Evolutionary conservation across 2,797 vertebrate species (phyloP).

Genomic region (Borostomias antarcticus): DNA sequence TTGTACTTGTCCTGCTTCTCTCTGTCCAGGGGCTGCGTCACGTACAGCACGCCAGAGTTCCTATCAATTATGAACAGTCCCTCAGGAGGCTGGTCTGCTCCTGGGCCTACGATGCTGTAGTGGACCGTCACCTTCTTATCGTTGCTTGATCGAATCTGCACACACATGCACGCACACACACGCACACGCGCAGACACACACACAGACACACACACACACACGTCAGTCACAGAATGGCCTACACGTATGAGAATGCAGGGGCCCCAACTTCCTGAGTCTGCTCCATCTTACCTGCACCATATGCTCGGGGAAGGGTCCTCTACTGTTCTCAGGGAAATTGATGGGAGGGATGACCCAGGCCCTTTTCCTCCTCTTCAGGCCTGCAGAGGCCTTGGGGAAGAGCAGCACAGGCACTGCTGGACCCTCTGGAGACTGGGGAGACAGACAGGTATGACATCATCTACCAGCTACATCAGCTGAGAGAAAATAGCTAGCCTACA

Average conservation of each 20-base stretch:
- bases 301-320: constrained; percentile 50
- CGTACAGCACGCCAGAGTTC: constrained; percentile 66
- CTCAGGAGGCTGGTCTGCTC: constrained; percentile 73
- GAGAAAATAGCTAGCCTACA: too few relatives aligned
- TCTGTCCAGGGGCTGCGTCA: constrained; percentile 81
- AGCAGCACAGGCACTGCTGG: constrained; percentile 39
- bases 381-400: constrained; percentile 48
- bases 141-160: constrained; percentile 78
- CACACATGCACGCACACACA: neutral
- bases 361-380: constrained; percentile 66
- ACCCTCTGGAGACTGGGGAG: constrained; percentile 22
- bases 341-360: constrained; percentile 71
- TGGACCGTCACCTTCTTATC: constrained; percentile 61
- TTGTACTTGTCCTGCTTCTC: constrained; percentile 72
- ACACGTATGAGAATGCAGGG: neutral
- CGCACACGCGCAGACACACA: too few relatives aligned
- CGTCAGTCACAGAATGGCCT: too few relatives aligned
- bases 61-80: constrained; percentile 78
- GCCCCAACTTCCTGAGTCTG: neutral
- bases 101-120: constrained; percentile 87
- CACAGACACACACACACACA: too few relatives aligned
- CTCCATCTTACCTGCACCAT: constrained; percentile 49
- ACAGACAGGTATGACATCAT: neutral
- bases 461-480: too few relatives aligned
- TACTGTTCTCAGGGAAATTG: constrained; percentile 44